Evolutionary conservation across 2,888 invertebrate species (phyloP).

Genomic region (Epicampocera succincta): DNA sequence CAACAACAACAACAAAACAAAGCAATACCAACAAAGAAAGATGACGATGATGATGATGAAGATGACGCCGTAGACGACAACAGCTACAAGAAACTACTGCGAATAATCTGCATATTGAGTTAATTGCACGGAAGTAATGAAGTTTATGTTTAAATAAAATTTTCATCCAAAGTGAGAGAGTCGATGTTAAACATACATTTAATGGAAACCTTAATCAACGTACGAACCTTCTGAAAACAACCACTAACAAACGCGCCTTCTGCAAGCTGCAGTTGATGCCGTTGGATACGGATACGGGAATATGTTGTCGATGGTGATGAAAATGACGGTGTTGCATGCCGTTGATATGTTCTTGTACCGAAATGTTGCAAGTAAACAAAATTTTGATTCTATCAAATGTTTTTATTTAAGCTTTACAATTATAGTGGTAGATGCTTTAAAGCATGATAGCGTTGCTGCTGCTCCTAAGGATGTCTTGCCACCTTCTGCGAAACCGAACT

Average conservation of each 20-base stretch:
- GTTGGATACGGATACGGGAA: slow-evolving; percentile 7
- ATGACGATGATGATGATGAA: slow-evolving; percentile 28
- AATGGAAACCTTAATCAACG: slow-evolving; percentile 8
- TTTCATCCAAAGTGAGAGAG: slow-evolving; percentile 64
- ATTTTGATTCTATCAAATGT: slow-evolving; percentile 56
- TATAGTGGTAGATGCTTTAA: slow-evolving; percentile 53
- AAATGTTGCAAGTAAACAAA: slow-evolving; percentile 14
- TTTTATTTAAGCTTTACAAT: slow-evolving; percentile 50
- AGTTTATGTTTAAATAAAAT: slow-evolving; percentile 65
- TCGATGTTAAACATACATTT: slow-evolving; percentile 57
- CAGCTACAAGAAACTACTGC: slow-evolving; percentile 37
- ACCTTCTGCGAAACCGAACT: background rate
- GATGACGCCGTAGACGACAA: slow-evolving; percentile 26
- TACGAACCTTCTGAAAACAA: background rate
- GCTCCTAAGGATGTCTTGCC: background rate
- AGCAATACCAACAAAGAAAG: slow-evolving; percentile 20
- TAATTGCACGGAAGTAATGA: slow-evolving; percentile 69
- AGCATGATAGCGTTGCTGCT: slow-evolving; percentile 45
- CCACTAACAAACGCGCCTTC: background rate
- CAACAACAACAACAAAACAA: slow-evolving; percentile 12
- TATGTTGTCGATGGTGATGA: background rate
- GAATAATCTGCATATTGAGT: slow-evolving; percentile 70
- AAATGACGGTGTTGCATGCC: slow-evolving; percentile 26
- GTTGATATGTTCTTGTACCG: slow-evolving; percentile 33
- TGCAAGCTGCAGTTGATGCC: slow-evolving; percentile 8